Evolutionary conservation across 1,140 invertebrate genomes (phyloP).

Genomic region (Neodiprion lecontei): DNA sequence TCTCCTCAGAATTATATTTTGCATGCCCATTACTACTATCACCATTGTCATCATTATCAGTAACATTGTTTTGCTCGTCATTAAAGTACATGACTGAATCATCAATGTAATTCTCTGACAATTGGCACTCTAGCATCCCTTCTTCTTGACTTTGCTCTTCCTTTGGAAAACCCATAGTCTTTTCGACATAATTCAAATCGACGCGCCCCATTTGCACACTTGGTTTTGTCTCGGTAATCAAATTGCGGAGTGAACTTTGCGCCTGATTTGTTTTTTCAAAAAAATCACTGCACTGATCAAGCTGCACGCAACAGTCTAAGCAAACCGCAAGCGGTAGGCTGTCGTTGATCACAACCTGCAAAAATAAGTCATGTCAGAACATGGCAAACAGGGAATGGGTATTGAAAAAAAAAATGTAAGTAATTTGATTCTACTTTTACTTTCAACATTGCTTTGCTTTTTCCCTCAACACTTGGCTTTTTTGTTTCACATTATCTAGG

Average conservation of each 20-base stretch:
- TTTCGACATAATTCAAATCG: constrained; percentile 44
- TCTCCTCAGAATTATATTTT: constrained; percentile 30
- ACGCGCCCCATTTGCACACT: constrained; percentile 26
- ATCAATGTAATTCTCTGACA: constrained; percentile 38
- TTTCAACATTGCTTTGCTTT: too few relatives aligned
- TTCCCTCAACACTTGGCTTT: too few relatives aligned
- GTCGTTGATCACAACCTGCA: constrained; percentile 51
- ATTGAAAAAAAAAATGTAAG: not conserved
- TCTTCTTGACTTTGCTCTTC: constrained; percentile 32
- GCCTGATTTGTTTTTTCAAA: constrained; percentile 58
- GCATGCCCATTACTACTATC: constrained; percentile 17
- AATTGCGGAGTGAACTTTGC: constrained; percentile 47
- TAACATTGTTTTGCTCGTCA: constrained; percentile 32
- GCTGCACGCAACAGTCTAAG: constrained; percentile 52
- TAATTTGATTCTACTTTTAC: not conserved
- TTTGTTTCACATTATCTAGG: too few relatives aligned
- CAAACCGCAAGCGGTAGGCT: constrained; percentile 54
- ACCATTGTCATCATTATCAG: constrained; percentile 31
- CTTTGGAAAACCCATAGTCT: constrained; percentile 39
- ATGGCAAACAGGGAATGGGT: not conserved
- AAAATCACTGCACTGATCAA: constrained; percentile 58
- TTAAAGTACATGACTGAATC: constrained; percentile 29
- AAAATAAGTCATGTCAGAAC: constrained; percentile 7
- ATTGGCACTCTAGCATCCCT: constrained; percentile 34
- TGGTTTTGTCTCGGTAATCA: constrained; percentile 44